Base-by-base conservation (phyloP, 2,113 vertebrate genomes). In the Nibea coibor region DNA sequence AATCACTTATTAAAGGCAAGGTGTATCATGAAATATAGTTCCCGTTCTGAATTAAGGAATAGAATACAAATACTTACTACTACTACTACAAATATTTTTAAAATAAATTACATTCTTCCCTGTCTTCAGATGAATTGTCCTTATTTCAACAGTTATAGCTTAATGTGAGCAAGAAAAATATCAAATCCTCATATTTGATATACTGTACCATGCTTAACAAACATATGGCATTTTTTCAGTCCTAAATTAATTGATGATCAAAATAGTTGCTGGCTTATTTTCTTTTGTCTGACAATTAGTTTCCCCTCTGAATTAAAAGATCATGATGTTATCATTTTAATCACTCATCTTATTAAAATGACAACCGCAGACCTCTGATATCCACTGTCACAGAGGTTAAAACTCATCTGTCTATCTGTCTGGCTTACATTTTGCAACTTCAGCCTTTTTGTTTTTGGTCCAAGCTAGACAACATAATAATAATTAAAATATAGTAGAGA, bases 371-470 rank as follows among this genome's bases (percentile, higher is more conserved):
- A 72, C 35, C 39, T 66, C 26, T 56, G 19, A 56, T 10, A 17
- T 47, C 4, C 35, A 47, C 0, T 16, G 24, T 64, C 4, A 28
- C 31, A 82, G 58, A 70, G 50, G 16, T 24, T 20, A 24, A 53
- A 31, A 63, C 43, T 14, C 39, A 3, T 16, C 67, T 20, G 8
- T 43, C 35, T 31, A 53, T 61, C 57, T 43, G 22, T 24, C 14
- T 53, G 51, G 11, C 48, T 83, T 54, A 28, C 58, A 17, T 20
- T 69, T n/a, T 54, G 48, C 47, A 47, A 47, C 42, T 42, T 26
- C 31, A 39, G 9, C 63, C 17, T 57, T 65, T 61, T 64, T 64
- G 17, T 75, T 61, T 75, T 68, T 28, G 10, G 4, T 58, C 56
- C 76, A 11, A 3, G 42, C 80, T 26, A 51, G 31, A 31, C 48